These are phyloP conservation scores for Bombylius discolor DNA, from an alignment of 2,888 invertebrate genomes.

Conservation along the genomic window DNA sequence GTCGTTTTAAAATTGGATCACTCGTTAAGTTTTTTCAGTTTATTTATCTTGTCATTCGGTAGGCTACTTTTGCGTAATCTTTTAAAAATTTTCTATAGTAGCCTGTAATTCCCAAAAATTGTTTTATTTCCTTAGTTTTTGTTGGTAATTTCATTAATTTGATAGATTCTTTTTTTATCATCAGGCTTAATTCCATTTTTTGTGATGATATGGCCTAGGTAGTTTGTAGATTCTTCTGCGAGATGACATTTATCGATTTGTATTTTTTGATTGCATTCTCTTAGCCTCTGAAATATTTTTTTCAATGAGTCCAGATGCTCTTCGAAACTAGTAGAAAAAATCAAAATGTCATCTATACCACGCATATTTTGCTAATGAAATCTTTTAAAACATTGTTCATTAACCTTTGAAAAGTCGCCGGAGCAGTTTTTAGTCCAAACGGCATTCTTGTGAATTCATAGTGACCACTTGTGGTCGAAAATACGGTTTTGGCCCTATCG, in stretches of 20 bases:
- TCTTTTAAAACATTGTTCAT: too few species aligned
- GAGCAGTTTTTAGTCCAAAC: not conserved
- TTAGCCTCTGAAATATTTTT: not conserved
- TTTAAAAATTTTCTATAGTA: conserved; percentile 9
- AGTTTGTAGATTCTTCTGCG: conserved; percentile 9
- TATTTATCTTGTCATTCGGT: too few species aligned
- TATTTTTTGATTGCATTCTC: conserved; percentile 1
- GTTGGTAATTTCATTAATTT: conserved; percentile 1
- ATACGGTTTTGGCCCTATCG: too few species aligned
- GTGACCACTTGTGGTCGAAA: too few species aligned
- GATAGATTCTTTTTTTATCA: conserved; percentile 16
- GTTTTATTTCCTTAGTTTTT: conserved; percentile 5
- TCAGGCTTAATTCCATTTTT: conserved; percentile 20
- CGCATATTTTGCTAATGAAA: too few species aligned
- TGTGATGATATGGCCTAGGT: conserved; percentile 19
- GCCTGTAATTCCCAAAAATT: conserved; percentile 11
- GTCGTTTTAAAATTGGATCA: too few species aligned
- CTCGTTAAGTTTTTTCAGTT: too few species aligned
- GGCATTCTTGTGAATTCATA: not conserved
- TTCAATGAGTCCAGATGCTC: not conserved
- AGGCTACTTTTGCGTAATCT: conserved; percentile 7
- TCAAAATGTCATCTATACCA: not conserved
- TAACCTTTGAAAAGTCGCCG: too few species aligned
- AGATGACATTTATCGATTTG: conserved; percentile 1
- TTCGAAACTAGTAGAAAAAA: conserved; percentile 1